Conservation (phyloP, 2,797 vertebrate species). For the Coracias cyanogaster region DNA sequence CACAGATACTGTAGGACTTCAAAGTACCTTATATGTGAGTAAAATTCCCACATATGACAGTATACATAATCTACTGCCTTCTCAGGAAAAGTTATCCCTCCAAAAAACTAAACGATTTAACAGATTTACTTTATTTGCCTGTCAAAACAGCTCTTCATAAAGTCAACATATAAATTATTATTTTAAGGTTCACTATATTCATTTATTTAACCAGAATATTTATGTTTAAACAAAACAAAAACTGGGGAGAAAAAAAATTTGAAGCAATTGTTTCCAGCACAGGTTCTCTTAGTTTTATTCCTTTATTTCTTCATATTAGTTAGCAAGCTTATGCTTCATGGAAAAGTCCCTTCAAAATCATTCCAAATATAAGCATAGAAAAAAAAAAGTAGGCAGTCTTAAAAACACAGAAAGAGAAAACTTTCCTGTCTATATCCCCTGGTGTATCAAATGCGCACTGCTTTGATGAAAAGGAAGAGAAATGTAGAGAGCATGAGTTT, state of each 20-base stretch:
- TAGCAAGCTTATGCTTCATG: background rate
- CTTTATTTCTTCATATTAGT: background rate
- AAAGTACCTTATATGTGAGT: background rate
- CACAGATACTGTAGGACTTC: background rate
- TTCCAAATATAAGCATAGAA: background rate
- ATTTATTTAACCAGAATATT: background rate
- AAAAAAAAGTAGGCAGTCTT: background rate
- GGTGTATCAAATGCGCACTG: background rate
- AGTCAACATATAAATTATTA: background rate
- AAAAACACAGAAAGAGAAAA: constrained; percentile 22
- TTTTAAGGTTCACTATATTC: background rate
- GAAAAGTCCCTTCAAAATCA: background rate
- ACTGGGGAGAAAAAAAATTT: background rate
- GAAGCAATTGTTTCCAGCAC: background rate
- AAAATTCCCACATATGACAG: background rate
- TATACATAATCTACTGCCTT: background rate
- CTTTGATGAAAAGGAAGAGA: constrained; percentile 39
- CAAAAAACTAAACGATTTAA: background rate
- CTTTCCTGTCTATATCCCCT: background rate
- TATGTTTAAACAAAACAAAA: background rate
- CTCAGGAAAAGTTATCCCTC: background rate
- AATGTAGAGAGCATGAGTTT: background rate
- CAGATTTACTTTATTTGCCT: background rate
- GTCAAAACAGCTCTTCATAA: background rate
- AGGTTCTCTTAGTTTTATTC: background rate